Evolutionary conservation across 2,888 invertebrate genomes (phyloP).

Genomic region (Nemapogon koenigi): DNA sequence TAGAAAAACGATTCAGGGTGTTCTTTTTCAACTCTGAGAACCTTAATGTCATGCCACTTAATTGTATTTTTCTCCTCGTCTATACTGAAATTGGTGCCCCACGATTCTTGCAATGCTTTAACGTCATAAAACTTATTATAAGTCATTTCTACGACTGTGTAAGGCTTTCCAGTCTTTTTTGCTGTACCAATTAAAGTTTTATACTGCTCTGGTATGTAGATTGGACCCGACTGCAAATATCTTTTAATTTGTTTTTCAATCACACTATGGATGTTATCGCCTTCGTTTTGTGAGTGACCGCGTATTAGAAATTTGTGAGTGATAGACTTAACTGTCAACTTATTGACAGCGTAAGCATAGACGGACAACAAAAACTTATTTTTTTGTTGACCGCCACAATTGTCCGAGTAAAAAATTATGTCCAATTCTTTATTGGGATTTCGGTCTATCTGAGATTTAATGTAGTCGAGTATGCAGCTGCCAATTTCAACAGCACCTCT

Average conservation of each 20-base stretch:
- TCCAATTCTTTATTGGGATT: conserved; percentile 4
- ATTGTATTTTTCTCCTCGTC: not conserved
- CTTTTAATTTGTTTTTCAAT: conserved; percentile 13
- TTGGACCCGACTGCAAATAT: conserved; percentile 7
- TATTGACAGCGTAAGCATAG: conserved; percentile 14
- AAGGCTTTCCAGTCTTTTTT: conserved; percentile 6
- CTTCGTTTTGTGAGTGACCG: conserved; percentile 14
- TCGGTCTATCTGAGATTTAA: conserved; percentile 9
- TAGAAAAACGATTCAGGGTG: conserved; percentile 10
- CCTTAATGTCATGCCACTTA: conserved; percentile 10
- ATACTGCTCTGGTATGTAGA: conserved; percentile 12
- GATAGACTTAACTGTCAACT: conserved; percentile 2
- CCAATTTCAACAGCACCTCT: conserved; percentile 16
- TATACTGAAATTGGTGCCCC: conserved; percentile 4
- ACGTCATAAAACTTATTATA: conserved; percentile 4
- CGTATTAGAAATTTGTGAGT: conserved; percentile 11
- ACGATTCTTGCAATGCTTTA: not conserved
- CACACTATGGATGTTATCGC: conserved; percentile 10
- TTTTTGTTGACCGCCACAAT: conserved; percentile 17
- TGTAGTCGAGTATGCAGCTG: conserved; percentile 10
- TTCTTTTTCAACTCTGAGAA: conserved; percentile 10
- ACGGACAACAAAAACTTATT: conserved; percentile 16
- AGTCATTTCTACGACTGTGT: conserved; percentile 2
- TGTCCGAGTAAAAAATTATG: conserved; percentile 12
- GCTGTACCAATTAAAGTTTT: conserved; percentile 7